phyloP scores from a whole-genome alignment of 1,140 invertebrate genomes.

The Drosophila pruinosa region DNA sequence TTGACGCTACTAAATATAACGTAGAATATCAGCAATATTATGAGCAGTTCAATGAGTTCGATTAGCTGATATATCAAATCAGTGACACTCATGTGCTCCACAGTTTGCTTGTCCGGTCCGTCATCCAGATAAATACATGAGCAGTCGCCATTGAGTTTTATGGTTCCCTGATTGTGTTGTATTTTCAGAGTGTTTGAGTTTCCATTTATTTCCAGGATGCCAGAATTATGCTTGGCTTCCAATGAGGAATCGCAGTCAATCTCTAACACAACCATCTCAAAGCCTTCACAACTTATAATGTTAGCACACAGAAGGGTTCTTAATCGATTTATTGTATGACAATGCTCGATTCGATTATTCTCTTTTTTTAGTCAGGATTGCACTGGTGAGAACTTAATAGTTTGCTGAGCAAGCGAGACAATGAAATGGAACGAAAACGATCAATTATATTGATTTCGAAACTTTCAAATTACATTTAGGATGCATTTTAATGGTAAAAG shows the following conservation, averaged over 20 bases:
- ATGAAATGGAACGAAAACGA: constrained; percentile 14
- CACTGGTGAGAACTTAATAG: neutral
- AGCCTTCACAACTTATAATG: neutral
- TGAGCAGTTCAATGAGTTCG: constrained; percentile 16
- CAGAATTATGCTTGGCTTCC: neutral
- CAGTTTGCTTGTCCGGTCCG: neutral
- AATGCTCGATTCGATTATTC: neutral
- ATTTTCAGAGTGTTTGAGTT: neutral
- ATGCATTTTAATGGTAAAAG: neutral
- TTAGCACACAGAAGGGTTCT: neutral
- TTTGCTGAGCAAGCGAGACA: neutral
- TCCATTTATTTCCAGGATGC: neutral
- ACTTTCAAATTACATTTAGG: constrained; percentile 17
- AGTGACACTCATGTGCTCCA: neutral
- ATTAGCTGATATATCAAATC: neutral
- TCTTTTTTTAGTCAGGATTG: neutral
- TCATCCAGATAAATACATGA: neutral
- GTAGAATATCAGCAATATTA: constrained; percentile 20
- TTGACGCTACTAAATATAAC: neutral
- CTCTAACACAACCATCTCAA: neutral
- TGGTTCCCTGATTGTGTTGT: neutral
- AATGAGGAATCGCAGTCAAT: neutral
- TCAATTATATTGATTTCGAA: constrained; percentile 21
- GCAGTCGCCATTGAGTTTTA: neutral
- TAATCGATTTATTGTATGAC: neutral